Conservation (phyloP, 2,888 invertebrate genomes). For the Glyphotaelius pellucidus region DNA sequence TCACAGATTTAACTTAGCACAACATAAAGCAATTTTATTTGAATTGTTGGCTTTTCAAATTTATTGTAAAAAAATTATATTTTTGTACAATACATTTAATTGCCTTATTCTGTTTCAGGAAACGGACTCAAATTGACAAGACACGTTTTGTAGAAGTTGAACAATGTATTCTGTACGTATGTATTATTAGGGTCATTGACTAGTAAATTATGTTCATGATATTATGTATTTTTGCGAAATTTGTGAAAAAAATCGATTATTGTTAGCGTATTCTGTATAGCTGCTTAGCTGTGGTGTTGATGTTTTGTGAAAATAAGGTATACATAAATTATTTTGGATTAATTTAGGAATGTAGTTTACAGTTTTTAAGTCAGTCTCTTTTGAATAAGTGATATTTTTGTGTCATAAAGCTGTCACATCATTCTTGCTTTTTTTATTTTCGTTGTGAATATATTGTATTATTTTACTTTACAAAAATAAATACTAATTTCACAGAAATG, state of each 20-base stretch:
- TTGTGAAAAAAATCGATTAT: neutral
- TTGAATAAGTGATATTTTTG: constrained; percentile 18
- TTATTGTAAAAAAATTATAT: neutral
- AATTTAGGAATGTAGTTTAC: constrained; percentile 6
- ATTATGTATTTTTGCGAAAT: neutral
- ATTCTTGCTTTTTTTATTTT: constrained; percentile 24
- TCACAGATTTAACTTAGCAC: neutral
- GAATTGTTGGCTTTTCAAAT: neutral
- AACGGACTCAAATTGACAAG: constrained; percentile 62
- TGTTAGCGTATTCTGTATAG: constrained; percentile 18
- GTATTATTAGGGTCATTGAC: neutral
- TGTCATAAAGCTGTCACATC: constrained; percentile 25
- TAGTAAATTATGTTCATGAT: constrained; percentile 30
- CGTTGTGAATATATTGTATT: constrained; percentile 36
- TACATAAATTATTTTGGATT: neutral
- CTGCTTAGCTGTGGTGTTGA: constrained; percentile 2
- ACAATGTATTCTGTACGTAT: neutral
- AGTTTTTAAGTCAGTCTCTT: constrained; percentile 16
- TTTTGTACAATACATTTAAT: constrained; percentile 7
- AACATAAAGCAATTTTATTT: neutral
- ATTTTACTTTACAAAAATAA: constrained; percentile 49
- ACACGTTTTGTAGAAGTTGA: constrained; percentile 21
- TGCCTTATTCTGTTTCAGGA: constrained; percentile 59
- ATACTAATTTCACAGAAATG: constrained; percentile 16
- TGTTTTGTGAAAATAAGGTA: constrained; percentile 21